Base-by-base conservation (phyloP, 2,797 vertebrate genomes). In the Fundulus diaphanus region DNA sequence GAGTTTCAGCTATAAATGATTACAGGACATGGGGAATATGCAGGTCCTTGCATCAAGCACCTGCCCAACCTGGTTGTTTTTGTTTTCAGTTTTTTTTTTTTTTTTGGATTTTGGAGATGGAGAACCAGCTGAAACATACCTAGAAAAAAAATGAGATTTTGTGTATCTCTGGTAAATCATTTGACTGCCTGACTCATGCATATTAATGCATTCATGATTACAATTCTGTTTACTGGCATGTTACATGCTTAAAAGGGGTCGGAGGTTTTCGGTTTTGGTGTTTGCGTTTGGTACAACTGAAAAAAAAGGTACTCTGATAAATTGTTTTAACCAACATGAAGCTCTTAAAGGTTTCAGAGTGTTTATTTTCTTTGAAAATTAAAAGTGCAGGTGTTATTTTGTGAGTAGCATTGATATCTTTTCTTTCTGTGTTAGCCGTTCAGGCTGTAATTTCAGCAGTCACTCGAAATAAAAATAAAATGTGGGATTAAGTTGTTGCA, bases 41-140 rank as follows among this genome's bases (percentile, higher is more conserved):
- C 93, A 94, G 94, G 96, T 96, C 93, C 96, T 94, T 95, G 94
- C 94, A 95, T 96, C 95, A 95, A 95, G 95, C 92, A 92, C 93
- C 94, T 95, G 92, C 75, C 79, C 69, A 81, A 88, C 91, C 92
- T 82, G 74, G 87, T 89, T 89, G 87, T 42, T 44, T n/a, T 44
- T 27, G n/a, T 40, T 40, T 33, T 56, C n/a, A n/a, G n/a, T n/a
- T n/a, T 44, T n/a, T 44, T 27, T 42, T 40, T 40, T 33, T 56
- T 94, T 93, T 87, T 87, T 92, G 87, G 92, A 95, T 95, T 96
- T 82, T 87, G 87, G 78, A 94, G 94, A 96, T 89, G 88, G 93
- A 85, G 83, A 93, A 93, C 89, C 90, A 91, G 92, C 90, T 90
- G 85, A 90, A 87, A 93, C 70, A 86, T 85, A 87, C 93, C 87